These are phyloP conservation scores for Mastacembelus armatus DNA, from an alignment of 2,797 vertebrate species.

Conservation along the genomic window DNA sequence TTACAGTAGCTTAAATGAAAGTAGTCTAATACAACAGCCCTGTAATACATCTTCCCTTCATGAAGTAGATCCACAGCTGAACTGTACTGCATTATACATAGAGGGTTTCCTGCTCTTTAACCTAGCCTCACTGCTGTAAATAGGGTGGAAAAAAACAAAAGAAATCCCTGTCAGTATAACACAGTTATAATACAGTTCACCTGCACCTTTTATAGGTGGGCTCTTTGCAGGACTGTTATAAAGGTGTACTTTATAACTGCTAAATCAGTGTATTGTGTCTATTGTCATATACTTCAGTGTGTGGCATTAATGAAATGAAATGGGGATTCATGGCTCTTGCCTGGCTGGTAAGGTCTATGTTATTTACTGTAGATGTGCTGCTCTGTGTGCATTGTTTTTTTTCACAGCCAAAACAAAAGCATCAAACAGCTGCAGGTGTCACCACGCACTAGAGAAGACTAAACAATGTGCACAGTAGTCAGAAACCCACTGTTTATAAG, in stretches of 20 bases:
- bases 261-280: slow-evolving; percentile 1
- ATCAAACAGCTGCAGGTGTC: slow-evolving; percentile 25
- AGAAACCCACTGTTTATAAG: slow-evolving; percentile 25
- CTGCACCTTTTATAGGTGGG: too few species aligned
- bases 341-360: slow-evolving; percentile 32
- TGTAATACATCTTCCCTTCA: too few species aligned
- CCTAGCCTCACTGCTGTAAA: too few species aligned
- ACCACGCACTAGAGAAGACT: slow-evolving; percentile 2
- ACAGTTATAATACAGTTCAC: too few species aligned
- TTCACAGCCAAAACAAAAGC: slow-evolving; percentile 9
- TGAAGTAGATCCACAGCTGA: too few species aligned
- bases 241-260: too few species aligned
- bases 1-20: too few species aligned
- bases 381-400: slow-evolving; percentile 12
- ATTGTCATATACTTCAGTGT: slow-evolving; percentile 7
- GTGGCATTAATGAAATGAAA: slow-evolving; percentile 42
- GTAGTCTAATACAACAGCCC: too few species aligned
- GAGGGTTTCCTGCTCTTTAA: too few species aligned
- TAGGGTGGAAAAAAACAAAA: too few species aligned
- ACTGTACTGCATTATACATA: too few species aligned
- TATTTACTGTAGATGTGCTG: slow-evolving; percentile 26
- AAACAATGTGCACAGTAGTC: slow-evolving; percentile 17
- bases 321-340: slow-evolving; percentile 1
- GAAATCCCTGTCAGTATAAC: too few species aligned
- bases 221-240: not conserved